Evolutionary conservation across 1,140 invertebrate species (phyloP), one percentile per base, ranked within the genome.

Genomic region (Camponotus floridanus): DNA sequence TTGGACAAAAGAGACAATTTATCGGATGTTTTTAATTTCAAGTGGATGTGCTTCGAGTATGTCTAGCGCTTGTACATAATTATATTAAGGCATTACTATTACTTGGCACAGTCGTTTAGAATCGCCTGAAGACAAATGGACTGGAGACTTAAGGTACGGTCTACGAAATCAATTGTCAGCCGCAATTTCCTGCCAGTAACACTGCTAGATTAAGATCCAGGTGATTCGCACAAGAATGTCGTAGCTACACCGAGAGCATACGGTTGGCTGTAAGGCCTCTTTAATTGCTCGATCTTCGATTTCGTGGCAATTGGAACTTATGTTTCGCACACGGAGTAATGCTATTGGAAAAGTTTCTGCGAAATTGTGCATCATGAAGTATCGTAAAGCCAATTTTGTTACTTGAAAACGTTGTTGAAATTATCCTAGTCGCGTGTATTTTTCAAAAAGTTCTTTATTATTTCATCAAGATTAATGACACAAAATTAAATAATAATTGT

Each of bases 81-180:
- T 26, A 8, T 36, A 33, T 5, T n/a, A 76, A 42, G 13, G 18
- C 31, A 18, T 45, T 71, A 33, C 15, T 21, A 55, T 68, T 42
- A 39, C n/a, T 45, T 42, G 42, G 15, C 9, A n/a, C 15, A 11
- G 55, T 73, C 18, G 9, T 59, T 61, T 45, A 71, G 6, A 21
- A 21, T 88, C 74, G 51, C 26, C 31, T 21, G 31, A 64, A n/a
- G 80, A 86, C 80, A 87, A 89, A 92, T 92, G 88, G 86, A 26
- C 26, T 71, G 86, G 64, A 21, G 5, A 6, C n/a, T 39, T 33
- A 11, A 81, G 83, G 33, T 78, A 65, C 70, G 55, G 31, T 18
- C 61, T 86, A 87, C 71, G 76, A 88, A 92, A 92, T 92, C 90
- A 91, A 92, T 92, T 91, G 88, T 91, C 88, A 91, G 84, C 90